Evolutionary conservation across 2,113 vertebrate species (phyloP), one percentile per base, ranked within the genome.

Genomic region (Chloropsis hardwickii): DNA sequence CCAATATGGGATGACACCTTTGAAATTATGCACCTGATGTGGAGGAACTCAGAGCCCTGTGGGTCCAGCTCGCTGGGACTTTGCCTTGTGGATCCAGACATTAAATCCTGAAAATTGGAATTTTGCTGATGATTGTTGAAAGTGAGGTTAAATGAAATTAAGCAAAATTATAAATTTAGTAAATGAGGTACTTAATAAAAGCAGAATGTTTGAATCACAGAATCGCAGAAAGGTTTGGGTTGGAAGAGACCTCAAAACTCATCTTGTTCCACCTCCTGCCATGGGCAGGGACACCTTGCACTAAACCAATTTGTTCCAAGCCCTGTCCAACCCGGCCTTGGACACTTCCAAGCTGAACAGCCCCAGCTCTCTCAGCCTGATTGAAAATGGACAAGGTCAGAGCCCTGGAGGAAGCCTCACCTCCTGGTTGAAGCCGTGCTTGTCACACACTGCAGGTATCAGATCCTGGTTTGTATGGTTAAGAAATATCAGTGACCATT

Each of bases 271-370:
- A 60, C 24, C 24, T 17, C 24, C 20, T 61, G 24, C 47, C 39
- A 23, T 2, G 4, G 45, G 13, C 17, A 53, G 24, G 24, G 24
- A 18, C 61, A 15, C 16, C 29, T 54, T 61, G 29, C 54, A 31
- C 25, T 22, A 8, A 5, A 5, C 24, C n/a, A 42, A 29, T 11
- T 2, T 82, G 70, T 62, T 82, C 62, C 40, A 67, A 74, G 29
- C 8, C 17, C 47, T 3, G 4, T 61, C 53, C 54, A 69, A 0
- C 1, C 40, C 28, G 47, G 25, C n/a, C 25, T 33, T 61, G 54
- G 27, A 19, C 25, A 54, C 6, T 67, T 35, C 33, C 25, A 69
- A 27, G 22, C 11, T 78, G 45, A 86, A 9, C 45, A 86, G 14
- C 47, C 54, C 23, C 54, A 78, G 1, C 22, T 37, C 27, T 51